phyloP scores from a whole-genome alignment of 1,140 invertebrate genomes.

The Ooceraea biroi region DNA sequence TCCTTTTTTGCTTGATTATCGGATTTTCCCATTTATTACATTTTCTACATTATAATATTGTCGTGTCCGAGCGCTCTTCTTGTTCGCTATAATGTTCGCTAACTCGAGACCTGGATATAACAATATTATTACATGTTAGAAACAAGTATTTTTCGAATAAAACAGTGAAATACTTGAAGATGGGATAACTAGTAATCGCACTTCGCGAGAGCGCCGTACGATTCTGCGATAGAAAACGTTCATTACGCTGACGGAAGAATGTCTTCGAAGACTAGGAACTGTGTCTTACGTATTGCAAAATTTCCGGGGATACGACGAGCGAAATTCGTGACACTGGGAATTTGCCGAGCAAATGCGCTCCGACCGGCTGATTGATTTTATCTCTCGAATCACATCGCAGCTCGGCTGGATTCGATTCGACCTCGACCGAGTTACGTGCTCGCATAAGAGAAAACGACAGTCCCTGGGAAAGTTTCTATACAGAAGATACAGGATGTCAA shows the following conservation, averaged over 20 bases:
- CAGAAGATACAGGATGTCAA: background rate
- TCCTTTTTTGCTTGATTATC: background rate
- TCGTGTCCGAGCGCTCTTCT: too few relatives aligned
- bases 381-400: conserved; percentile 43
- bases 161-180: conserved; percentile 18
- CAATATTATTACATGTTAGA: conserved; percentile 32
- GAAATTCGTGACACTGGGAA: conserved; percentile 31
- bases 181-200: conserved; percentile 4
- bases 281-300: conserved; percentile 31
- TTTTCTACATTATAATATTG: background rate
- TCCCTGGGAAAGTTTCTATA: background rate
- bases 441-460: conserved; percentile 44
- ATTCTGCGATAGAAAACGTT: conserved; percentile 29
- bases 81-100: too few relatives aligned
- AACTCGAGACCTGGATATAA: too few relatives aligned
- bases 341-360: conserved; percentile 44
- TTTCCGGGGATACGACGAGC: conserved; percentile 34
- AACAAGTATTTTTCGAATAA: background rate
- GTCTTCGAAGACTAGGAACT: conserved; percentile 33
- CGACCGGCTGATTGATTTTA: conserved; percentile 53
- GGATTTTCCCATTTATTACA: background rate
- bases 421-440: conserved; percentile 50
- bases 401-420: conserved; percentile 42
- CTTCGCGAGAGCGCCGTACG: background rate
- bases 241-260: conserved; percentile 29